Conservation (phyloP, 2,113 vertebrate genomes). For the Cyphomyrus plagiostoma region DNA sequence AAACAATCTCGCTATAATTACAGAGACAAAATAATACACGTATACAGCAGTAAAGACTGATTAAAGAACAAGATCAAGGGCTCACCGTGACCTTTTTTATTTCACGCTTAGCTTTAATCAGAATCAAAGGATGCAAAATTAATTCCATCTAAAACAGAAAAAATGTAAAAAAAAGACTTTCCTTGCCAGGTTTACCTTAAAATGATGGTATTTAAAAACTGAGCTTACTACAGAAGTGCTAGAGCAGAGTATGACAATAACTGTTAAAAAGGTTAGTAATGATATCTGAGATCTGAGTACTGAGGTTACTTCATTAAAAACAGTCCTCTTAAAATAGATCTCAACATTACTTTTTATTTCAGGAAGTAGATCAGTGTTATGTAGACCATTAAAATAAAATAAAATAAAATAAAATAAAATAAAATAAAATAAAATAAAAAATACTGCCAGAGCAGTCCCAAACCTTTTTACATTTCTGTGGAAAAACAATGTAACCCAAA, state of each 20-base stretch:
- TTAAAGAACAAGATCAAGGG: background rate
- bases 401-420: constrained; percentile 23
- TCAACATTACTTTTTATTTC: constrained; percentile 21
- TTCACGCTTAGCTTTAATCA: background rate
- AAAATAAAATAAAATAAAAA: constrained; percentile 28
- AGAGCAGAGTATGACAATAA: constrained; percentile 24
- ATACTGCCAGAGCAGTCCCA: constrained; percentile 49
- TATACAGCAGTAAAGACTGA: background rate
- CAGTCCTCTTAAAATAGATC: constrained; percentile 38
- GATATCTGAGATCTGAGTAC: constrained; percentile 18
- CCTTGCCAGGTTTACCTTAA: background rate
- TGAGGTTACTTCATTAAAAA: constrained; percentile 28
- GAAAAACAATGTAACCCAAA: constrained; percentile 51
- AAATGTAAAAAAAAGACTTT: background rate
- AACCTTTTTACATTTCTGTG: constrained; percentile 43
- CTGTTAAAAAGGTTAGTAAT: constrained; percentile 4
- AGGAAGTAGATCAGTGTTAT: constrained; percentile 48
- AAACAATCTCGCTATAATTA: background rate
- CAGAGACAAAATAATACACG: background rate
- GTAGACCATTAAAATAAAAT: constrained; percentile 32
- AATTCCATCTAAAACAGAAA: background rate
- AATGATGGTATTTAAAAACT: background rate
- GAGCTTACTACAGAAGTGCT: background rate
- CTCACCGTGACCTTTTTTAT: background rate
- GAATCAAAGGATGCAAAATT: background rate